A percentile compares a stretch with the other conserved stretches of the same genome.
Evolutionary conservation across 2,113 vertebrate genomes (phyloP).

Genomic region (Calyptommatus sinebrachiatus): DNA sequence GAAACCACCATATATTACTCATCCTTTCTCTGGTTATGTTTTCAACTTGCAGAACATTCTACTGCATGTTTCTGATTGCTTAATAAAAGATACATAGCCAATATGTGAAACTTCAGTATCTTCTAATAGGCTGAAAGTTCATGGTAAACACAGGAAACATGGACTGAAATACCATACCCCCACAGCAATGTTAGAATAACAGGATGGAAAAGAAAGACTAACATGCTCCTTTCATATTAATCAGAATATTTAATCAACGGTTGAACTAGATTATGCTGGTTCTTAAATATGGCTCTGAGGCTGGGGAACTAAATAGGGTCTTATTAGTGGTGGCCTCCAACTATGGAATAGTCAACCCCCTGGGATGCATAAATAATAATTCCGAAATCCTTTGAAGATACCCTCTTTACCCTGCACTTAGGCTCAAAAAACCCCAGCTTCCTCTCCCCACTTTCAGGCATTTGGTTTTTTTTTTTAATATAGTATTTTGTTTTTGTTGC

Average conservation of each 20-base stretch:
- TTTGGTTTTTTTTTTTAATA: too few species aligned
- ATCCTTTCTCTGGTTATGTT: background rate
- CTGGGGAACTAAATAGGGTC: too few species aligned
- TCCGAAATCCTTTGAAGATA: too few species aligned
- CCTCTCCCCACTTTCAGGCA: too few species aligned
- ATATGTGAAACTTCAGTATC: background rate
- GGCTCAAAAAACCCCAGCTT: too few species aligned
- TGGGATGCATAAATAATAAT: too few species aligned
- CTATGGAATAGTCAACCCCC: too few species aligned
- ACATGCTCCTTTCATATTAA: background rate
- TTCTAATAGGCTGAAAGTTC: background rate
- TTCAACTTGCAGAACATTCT: constrained; percentile 4
- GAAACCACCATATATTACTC: background rate
- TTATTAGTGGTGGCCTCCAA: too few species aligned
- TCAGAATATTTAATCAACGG: background rate
- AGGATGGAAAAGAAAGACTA: background rate
- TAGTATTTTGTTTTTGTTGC: too few species aligned
- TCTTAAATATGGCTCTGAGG: background rate
- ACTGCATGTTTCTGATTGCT: background rate
- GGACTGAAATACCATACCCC: background rate
- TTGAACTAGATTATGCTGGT: background rate
- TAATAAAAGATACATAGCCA: background rate
- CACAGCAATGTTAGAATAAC: background rate
- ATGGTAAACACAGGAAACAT: background rate
- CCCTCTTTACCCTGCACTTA: too few species aligned